phyloP scores from a whole-genome alignment of 2,113 vertebrate species.

The Brevimyrus niger region DNA sequence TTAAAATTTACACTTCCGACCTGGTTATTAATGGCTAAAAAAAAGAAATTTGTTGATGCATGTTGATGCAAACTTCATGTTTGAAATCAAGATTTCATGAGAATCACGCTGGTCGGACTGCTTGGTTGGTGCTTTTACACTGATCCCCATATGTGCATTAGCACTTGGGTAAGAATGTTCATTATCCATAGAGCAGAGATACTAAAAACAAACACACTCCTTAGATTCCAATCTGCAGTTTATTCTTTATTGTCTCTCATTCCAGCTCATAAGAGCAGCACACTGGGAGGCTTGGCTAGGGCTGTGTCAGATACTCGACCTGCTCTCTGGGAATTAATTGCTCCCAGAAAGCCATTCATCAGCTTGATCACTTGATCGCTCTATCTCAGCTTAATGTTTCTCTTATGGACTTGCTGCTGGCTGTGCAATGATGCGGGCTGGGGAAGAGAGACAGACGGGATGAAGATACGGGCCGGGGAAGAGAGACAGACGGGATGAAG shows the following conservation, averaged over 20 bases:
- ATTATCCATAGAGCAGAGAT: not conserved
- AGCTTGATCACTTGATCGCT: not conserved
- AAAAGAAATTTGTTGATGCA: no score
- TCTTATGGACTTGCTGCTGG: not conserved
- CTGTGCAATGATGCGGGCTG: not conserved
- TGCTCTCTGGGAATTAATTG: not conserved
- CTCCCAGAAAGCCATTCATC: not conserved
- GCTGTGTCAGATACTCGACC: not conserved
- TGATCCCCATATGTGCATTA: not conserved
- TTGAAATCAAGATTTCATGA: no score
- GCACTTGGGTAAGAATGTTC: not conserved
- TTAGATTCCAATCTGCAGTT: not conserved
- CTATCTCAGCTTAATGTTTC: not conserved
- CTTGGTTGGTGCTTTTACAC: not conserved
- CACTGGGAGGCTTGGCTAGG: not conserved
- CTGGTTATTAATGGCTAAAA: no score
- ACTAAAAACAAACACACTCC: not conserved
- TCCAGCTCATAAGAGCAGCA: not conserved
- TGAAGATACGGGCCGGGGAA: not conserved
- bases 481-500: constrained; percentile 30
- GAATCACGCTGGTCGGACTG: no score
- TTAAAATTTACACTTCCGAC: no score
- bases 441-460: constrained; percentile 33
- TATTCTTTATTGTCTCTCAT: not conserved
- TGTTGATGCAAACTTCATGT: no score